Conservation (phyloP, 1,140 invertebrate species). For the Bombus terrestris region DNA sequence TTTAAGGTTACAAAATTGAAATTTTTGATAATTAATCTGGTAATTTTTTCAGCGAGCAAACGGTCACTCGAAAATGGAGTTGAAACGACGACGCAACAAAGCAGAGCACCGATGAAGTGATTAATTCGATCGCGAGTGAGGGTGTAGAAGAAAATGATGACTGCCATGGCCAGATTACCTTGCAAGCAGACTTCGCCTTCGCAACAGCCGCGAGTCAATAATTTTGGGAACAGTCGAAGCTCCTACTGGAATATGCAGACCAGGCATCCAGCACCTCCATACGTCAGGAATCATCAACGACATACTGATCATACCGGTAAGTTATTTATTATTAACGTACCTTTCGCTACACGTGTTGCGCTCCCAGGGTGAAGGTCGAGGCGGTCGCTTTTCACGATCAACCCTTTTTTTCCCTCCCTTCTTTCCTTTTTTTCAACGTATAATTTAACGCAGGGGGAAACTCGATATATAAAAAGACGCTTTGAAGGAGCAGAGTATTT, state of each 20-base stretch:
- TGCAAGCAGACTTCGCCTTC: conserved; percentile 79
- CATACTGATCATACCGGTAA: conserved; percentile 78
- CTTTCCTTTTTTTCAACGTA: not conserved
- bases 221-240: conserved; percentile 69
- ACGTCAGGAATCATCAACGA: conserved; percentile 76
- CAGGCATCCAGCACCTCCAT: conserved; percentile 72
- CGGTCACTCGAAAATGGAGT: conserved; percentile 74
- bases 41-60: conserved; percentile 63
- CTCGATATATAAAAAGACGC: not conserved
- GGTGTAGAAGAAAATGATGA: conserved; percentile 78
- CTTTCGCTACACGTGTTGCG: not conserved
- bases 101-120: conserved; percentile 60
- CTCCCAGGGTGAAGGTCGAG: conserved; percentile 15
- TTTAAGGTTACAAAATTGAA: not conserved
- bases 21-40: not conserved
- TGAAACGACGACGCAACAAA: conserved; percentile 77
- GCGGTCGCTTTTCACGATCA: conserved; percentile 28
- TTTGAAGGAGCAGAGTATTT: conserved; percentile 19
- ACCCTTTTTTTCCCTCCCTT: not conserved
- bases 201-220: conserved; percentile 75
- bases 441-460: not conserved
- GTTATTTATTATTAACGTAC: conserved; percentile 1
- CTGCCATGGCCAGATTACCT: conserved; percentile 81
- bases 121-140: conserved; percentile 35
- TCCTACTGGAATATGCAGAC: conserved; percentile 80